Conservation (phyloP, 2,113 vertebrate genomes). For the Dipodomys merriami region DNA sequence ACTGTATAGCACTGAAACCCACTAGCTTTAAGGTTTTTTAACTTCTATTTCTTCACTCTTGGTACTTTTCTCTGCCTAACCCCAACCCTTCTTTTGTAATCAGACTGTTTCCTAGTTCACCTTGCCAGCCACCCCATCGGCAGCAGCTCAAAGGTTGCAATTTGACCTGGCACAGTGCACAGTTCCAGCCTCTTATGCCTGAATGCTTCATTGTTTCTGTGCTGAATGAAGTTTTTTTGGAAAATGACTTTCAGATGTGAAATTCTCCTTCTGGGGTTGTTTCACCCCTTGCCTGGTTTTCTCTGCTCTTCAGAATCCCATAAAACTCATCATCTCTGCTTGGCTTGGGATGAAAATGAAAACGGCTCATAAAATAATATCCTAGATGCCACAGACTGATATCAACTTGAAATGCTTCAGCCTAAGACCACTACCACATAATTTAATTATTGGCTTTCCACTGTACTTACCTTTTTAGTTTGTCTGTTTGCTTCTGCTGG, state of each 20-base stretch:
- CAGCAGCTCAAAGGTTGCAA: neutral
- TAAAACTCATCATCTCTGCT: slow-evolving; percentile 54
- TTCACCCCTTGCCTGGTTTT: neutral
- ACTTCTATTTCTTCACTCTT: slow-evolving; percentile 25
- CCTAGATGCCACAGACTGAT: slow-evolving; percentile 52
- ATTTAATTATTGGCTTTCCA: slow-evolving; percentile 64
- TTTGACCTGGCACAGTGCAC: neutral
- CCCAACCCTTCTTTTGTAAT: slow-evolving; percentile 23
- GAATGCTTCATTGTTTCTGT: slow-evolving; percentile 67
- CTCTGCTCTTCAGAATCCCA: slow-evolving; percentile 46
- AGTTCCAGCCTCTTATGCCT: slow-evolving; percentile 37
- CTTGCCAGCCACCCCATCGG: neutral
- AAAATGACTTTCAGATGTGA: slow-evolving; percentile 67
- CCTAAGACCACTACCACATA: slow-evolving; percentile 60
- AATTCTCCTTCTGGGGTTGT: neutral
- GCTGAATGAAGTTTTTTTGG: slow-evolving; percentile 68
- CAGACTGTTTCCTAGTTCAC: slow-evolving; percentile 3
- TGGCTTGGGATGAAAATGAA: slow-evolving; percentile 61
- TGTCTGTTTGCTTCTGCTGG: slow-evolving; percentile 35
- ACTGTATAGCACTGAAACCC: neutral
- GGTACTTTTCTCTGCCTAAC: neutral
- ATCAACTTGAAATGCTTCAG: slow-evolving; percentile 63
- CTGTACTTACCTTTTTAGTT: slow-evolving; percentile 56
- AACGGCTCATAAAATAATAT: slow-evolving; percentile 53
- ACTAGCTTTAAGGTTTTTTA: neutral